Evolutionary conservation across 30 jellyfish, hydroid and myxozoan species (phyloP).

Genomic region (Aurelia aurita complex sp. Pacific): DNA sequence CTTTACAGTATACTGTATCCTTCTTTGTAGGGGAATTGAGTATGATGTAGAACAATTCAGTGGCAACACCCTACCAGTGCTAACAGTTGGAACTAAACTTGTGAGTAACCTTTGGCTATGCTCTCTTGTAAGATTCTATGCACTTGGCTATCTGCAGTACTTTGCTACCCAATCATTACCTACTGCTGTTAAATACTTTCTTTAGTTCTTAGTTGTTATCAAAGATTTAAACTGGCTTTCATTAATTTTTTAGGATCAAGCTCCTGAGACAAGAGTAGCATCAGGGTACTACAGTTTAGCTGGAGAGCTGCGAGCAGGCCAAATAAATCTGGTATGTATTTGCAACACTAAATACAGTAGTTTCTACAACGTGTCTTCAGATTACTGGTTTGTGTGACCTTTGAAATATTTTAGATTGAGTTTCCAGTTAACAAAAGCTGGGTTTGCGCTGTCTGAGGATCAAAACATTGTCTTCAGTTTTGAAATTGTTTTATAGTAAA

Average conservation of each 20-base stretch:
- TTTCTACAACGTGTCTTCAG: no score
- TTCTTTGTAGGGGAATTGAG: constrained; percentile 27
- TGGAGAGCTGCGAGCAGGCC: constrained; percentile 70
- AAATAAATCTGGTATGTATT: constrained; percentile 13
- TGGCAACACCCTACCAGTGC: constrained; percentile 62
- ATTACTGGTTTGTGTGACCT: no score
- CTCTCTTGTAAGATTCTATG: not conserved
- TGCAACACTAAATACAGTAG: no score
- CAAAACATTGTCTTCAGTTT: no score
- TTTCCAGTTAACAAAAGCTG: no score
- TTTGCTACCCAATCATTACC: no score
- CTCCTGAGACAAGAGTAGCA: constrained; percentile 45
- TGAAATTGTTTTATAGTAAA: no score
- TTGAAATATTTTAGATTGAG: no score
- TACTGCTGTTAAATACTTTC: no score
- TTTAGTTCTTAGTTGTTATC: no score
- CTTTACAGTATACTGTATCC: not conserved
- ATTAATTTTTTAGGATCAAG: constrained; percentile 35
- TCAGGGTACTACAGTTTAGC: constrained; percentile 44
- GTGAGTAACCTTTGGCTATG: constrained; percentile 17
- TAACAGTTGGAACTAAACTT: constrained; percentile 65
- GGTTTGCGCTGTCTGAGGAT: no score
- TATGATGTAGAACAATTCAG: constrained; percentile 43
- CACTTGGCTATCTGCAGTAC: not conserved
- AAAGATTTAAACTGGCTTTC: no score